Conservation (phyloP, 2,113 vertebrate genomes). For the Puma concolor region DNA sequence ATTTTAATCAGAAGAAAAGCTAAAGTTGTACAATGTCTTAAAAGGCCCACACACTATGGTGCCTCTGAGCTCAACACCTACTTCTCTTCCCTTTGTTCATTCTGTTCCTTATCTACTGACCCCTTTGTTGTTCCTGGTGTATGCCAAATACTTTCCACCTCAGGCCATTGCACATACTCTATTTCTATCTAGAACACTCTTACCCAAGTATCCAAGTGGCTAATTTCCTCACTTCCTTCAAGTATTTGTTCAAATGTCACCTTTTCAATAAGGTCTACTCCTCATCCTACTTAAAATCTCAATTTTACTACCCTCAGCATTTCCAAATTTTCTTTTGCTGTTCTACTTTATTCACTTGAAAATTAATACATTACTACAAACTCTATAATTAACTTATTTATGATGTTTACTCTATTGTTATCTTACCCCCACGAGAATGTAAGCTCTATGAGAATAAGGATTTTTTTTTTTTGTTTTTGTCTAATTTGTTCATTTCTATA, state of each 20-base stretch:
- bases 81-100: background rate
- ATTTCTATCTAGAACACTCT: background rate
- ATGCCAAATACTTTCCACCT: background rate
- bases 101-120: background rate
- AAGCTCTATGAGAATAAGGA: background rate
- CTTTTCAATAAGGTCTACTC: background rate
- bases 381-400: background rate
- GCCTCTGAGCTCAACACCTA: background rate
- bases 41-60: background rate
- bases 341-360: background rate
- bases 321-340: background rate
- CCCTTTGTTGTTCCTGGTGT: background rate
- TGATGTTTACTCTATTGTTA: background rate
- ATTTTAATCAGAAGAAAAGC: background rate
- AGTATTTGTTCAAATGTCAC: background rate
- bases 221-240: background rate
- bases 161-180: background rate
- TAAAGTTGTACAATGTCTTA: background rate
- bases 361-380: background rate
- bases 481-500: background rate
- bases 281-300: background rate
- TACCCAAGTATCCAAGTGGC: background rate
- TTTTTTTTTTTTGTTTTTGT: background rate
- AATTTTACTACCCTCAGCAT: background rate
- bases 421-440: background rate